phyloP scores from a whole-genome alignment of 2,797 vertebrate genomes.

The Synanceia verrucosa region DNA sequence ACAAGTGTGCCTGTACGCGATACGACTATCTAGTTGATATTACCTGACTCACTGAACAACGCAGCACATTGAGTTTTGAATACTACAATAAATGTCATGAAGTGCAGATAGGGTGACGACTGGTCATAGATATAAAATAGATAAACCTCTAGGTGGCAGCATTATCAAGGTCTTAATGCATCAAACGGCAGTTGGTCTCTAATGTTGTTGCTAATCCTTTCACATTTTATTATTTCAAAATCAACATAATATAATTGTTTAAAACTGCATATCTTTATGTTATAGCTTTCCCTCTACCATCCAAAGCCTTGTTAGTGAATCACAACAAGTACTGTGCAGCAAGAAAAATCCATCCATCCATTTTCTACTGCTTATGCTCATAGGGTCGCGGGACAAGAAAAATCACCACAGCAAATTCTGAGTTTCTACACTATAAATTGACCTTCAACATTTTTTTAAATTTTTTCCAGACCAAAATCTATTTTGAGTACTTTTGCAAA shows the following conservation, averaged over 20 bases:
- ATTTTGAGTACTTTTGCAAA: neutral
- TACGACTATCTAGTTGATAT: too few relatives aligned
- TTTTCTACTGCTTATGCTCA: too few relatives aligned
- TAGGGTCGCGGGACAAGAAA: too few relatives aligned
- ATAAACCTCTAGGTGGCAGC: constrained; percentile 28
- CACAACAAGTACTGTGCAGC: neutral
- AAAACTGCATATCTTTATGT: too few relatives aligned
- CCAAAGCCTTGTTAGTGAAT: neutral
- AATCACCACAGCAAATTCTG: neutral
- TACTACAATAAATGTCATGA: too few relatives aligned
- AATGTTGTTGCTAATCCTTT: neutral
- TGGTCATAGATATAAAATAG: too few relatives aligned
- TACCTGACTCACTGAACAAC: too few relatives aligned
- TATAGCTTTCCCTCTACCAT: neutral
- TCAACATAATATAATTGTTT: too few relatives aligned
- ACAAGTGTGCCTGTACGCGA: neutral
- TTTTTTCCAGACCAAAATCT: neutral
- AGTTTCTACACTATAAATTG: neutral
- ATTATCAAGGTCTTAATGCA: neutral
- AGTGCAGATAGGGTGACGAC: too few relatives aligned
- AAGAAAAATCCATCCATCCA: too few relatives aligned
- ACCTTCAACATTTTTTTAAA: neutral
- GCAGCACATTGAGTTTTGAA: too few relatives aligned
- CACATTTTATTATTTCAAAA: neutral
- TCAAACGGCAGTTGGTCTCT: neutral